Evolutionary conservation across 92 coral and sea anemone species (phyloP), one percentile per base, ranked within the genome.

Genomic region (Parazoanthus atlanticus): DNA sequence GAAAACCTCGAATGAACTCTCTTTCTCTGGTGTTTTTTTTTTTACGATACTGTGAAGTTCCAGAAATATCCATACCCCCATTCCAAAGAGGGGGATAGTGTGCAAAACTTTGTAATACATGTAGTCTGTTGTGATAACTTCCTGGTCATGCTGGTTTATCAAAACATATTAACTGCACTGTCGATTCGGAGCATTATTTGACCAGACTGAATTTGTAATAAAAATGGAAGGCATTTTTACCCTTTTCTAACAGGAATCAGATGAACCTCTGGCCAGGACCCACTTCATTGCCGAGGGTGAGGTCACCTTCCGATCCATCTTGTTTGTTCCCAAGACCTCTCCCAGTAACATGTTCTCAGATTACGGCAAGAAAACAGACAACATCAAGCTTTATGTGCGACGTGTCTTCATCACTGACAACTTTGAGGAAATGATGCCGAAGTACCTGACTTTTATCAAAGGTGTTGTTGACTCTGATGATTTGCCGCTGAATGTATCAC

Each of bases 381-480:
- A 95, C 80, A 97, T 97, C 88, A 97, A 97, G 90, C 90, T 97
- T 91, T 97, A 94, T 66, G 99, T 97, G 71, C 96, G 99, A 12
- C 97, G 99, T 76, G 99, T 97, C 19, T 97, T 97, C 92, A 97
- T 97, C 91, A 97, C 99, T n/a, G 99, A 97, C 88, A 96, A 97
- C 94, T 97, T 97, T 92, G 98, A 97, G 88, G 99, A 97, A 82
- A 97, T 97, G 99, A 97, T 97, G 99, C 99, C 99, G 16, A 97
- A 97, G 85, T 97, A 97, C 80, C 92, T 97, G 79, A 89, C 93
- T 38, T 97, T 95, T 81, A 88, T 97, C 91, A 90, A 91, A 31
- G 99, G 99, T 88, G 93, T 97, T 23, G 99, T 97, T 0, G 99
- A 97, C 88, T 97, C 99, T 30, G 99, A 97, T 84, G 99, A 97